These are phyloP conservation scores for Aleiodes alternator DNA, from an alignment of 2,888 invertebrate genomes.

Conservation along the genomic window DNA sequence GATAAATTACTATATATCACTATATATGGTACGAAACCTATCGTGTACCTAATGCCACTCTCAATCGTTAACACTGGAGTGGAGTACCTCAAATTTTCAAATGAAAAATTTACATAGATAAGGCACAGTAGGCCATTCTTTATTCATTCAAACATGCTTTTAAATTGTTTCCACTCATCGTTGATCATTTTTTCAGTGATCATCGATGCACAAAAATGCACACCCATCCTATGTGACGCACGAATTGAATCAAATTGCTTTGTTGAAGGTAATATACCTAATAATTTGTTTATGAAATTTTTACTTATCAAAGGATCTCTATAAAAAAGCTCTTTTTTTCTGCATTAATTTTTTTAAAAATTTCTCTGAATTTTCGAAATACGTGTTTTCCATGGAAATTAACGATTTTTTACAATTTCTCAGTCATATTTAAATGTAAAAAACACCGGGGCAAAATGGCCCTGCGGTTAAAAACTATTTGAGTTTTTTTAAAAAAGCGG, in stretches of 20 bases:
- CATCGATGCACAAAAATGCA: constrained; percentile 48
- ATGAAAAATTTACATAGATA: constrained; percentile 26
- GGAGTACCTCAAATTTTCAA: constrained; percentile 44
- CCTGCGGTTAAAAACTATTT: no score
- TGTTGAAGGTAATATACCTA: constrained; percentile 8
- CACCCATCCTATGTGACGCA: constrained; percentile 28
- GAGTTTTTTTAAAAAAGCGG: no score
- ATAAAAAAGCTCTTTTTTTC: constrained; percentile 29
- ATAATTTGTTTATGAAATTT: constrained; percentile 44
- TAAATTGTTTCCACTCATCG: constrained; percentile 28
- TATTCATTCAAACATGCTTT: constrained; percentile 27
- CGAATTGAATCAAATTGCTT: constrained; percentile 30
- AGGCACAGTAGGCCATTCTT: constrained; percentile 35
- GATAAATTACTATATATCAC: constrained; percentile 39
- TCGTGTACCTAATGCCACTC: constrained; percentile 41
- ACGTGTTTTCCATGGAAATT: no score
- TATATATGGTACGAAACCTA: no score
- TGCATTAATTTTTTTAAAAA: no score
- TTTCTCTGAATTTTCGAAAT: no score
- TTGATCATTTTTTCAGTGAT: constrained; percentile 37
- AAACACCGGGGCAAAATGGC: no score
- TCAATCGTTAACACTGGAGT: constrained; percentile 29
- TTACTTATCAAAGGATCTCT: not conserved
- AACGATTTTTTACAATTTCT: no score
- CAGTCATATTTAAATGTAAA: no score